These are phyloP conservation scores for Microplitis deprimator DNA, from an alignment of 2,888 invertebrate species.

Conservation along the genomic window DNA sequence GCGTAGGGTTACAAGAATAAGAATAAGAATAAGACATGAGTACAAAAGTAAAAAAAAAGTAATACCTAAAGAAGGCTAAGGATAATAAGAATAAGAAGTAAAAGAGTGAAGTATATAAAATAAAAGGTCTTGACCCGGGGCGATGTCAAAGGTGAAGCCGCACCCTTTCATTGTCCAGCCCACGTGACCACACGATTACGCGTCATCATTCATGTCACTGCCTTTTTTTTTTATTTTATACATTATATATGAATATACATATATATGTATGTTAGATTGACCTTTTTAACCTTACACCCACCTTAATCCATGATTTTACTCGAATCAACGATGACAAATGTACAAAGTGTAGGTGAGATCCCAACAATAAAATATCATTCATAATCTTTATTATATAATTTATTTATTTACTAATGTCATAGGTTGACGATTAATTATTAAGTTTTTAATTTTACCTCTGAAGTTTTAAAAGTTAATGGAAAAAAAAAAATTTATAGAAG, in stretches of 20 bases:
- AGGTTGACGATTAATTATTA: too few species aligned
- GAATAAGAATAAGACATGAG: conserved; percentile 11
- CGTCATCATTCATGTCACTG: conserved; percentile 65
- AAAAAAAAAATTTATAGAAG: too few species aligned
- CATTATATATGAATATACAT: not conserved
- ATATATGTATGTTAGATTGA: conserved; percentile 2
- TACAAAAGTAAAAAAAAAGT: not conserved
- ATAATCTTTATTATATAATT: too few species aligned
- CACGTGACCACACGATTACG: conserved; percentile 63
- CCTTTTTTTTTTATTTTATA: conserved; percentile 44
- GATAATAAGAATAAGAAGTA: conserved; percentile 21
- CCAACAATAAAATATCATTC: not conserved
- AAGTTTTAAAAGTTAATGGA: too few species aligned
- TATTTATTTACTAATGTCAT: too few species aligned
- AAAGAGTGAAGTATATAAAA: conserved; percentile 55
- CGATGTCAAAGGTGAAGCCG: conserved; percentile 69
- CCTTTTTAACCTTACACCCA: conserved; percentile 39
- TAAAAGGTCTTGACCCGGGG: conserved; percentile 62
- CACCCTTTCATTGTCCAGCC: conserved; percentile 69
- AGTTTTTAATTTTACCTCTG: too few species aligned
- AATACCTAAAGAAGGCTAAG: not conserved
- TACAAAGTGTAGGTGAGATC: conserved; percentile 28
- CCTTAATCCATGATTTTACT: conserved; percentile 43
- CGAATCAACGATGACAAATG: conserved; percentile 34
- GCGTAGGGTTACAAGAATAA: conserved; percentile 22